Evolutionary conservation across 2,797 vertebrate genomes (phyloP), one percentile per base, ranked within the genome.

Genomic region (Acropternis orthonyx): DNA sequence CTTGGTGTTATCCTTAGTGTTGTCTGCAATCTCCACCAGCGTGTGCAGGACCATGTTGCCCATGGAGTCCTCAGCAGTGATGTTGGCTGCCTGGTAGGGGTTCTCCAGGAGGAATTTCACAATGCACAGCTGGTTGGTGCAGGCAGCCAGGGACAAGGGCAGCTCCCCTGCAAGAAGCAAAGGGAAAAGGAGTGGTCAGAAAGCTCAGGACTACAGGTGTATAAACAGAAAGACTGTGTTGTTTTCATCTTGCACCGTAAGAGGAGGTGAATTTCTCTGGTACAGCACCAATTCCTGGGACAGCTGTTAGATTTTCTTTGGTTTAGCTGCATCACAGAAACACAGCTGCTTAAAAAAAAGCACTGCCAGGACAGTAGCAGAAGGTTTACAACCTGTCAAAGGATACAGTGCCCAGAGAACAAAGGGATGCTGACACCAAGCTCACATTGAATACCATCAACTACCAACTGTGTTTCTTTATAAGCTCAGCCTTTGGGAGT

Each of bases 1-100:
- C 73, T 98, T 98, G 13, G 98, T 99, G 96, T 99, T 99, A 51
- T 99, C 98, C 3, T 85, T 81, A 0, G 98, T 98, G 93, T 99
- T 98, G 97, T 99, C 99, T 0, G 99, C 98, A 51, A 99, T 98
- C 95, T 98, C 97, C 93, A 99, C 99, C 96, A 99, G 95, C 0
- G 99, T 98, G 1, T 99, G 99, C 86, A 99, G 98, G 88, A 99
- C 99, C 0, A 97, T 99, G 97, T 99, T 99, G 69, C 99, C 99
- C 43, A 98, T 98, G 13, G 99, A 98, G 96, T 99, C 99, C 39
- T 56, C 91, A 51, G 97, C 73, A 1, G 94, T 49, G 2, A 99
- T 96, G 27, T 98, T 80, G 1, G 98, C 99, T 6, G 86, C 90
- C 66, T 98, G 97, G 96, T 98, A 97, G 48, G 98, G 96, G 80